Percentiles rank a stretch among this genome's conserved stretches.
Conservation (phyloP, 2,113 vertebrate species). For the Hippocampus abdominalis region DNA sequence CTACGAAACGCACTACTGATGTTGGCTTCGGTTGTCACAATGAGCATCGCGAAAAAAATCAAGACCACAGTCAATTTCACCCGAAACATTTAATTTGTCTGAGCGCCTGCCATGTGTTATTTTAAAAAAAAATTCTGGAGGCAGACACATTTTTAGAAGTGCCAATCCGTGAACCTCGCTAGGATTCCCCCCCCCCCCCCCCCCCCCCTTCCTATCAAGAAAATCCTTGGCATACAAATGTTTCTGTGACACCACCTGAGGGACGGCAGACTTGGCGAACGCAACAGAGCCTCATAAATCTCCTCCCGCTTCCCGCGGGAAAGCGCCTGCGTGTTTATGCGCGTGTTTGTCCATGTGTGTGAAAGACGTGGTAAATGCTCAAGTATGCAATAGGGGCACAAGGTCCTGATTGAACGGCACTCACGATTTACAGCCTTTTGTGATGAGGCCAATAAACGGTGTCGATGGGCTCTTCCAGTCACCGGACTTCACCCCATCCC, state of each 20-base stretch:
- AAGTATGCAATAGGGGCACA: conserved; percentile 33
- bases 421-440: conserved; percentile 56
- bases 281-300: conserved; percentile 70
- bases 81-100: conserved; percentile 40
- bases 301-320: conserved; percentile 57
- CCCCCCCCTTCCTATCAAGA: conserved; percentile 49
- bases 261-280: conserved; percentile 58
- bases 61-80: conserved; percentile 39
- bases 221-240: conserved; percentile 68
- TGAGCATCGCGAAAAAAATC: conserved; percentile 35
- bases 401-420: conserved; percentile 60
- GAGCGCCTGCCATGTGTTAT: conserved; percentile 35
- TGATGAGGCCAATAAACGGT: conserved; percentile 46
- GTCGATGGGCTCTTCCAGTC: conserved; percentile 25
- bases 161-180: conserved; percentile 37
- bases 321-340: conserved; percentile 11
- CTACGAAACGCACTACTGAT: neutral
- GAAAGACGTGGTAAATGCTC: conserved; percentile 19
- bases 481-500: conserved; percentile 11
- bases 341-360: neutral
- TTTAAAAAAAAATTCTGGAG: conserved; percentile 30
- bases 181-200: conserved; percentile 58
- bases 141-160: conserved; percentile 43
- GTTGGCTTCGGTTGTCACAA: conserved; percentile 11
- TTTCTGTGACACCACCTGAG: conserved; percentile 52